Conservation (phyloP, 1,140 invertebrate genomes). For the Drosophila pachea region DNA sequence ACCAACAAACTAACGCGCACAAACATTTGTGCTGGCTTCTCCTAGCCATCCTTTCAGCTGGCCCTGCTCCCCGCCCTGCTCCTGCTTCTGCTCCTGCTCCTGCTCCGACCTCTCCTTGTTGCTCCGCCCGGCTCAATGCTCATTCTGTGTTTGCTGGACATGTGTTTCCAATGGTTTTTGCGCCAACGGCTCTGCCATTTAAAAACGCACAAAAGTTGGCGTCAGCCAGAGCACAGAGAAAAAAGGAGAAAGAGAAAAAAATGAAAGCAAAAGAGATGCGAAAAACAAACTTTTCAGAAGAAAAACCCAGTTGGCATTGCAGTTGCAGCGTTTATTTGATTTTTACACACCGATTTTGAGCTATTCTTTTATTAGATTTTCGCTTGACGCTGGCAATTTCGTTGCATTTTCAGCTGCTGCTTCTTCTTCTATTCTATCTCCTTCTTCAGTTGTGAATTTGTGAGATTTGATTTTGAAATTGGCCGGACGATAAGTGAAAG, state of each 20-base stretch:
- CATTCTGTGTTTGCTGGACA: slow-evolving; percentile 55
- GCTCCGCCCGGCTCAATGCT: slow-evolving; percentile 8
- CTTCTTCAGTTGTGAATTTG: slow-evolving; percentile 57
- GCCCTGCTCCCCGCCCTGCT: slow-evolving; percentile 1
- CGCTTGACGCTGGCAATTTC: slow-evolving; percentile 46
- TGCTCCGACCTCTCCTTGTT: not conserved
- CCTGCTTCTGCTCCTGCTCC: not conserved
- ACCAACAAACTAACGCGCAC: slow-evolving; percentile 35
- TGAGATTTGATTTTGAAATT: slow-evolving; percentile 74
- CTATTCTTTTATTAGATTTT: slow-evolving; percentile 72
- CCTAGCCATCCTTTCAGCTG: slow-evolving; percentile 24
- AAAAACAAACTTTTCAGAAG: slow-evolving; percentile 39
- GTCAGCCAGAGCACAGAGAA: slow-evolving; percentile 24
- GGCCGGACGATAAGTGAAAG: slow-evolving; percentile 46
- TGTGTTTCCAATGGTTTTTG: slow-evolving; percentile 75
- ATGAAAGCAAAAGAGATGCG: slow-evolving; percentile 18
- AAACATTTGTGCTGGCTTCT: slow-evolving; percentile 51
- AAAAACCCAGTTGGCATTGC: slow-evolving; percentile 53
- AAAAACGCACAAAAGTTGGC: slow-evolving; percentile 70
- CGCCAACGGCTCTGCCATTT: slow-evolving; percentile 60
- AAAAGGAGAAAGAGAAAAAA: slow-evolving; percentile 23
- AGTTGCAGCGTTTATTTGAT: slow-evolving; percentile 70
- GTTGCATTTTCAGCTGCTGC: slow-evolving; percentile 31
- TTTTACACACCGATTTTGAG: slow-evolving; percentile 75
- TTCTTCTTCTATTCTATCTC: not conserved